Percentiles rank a stretch among this genome's conserved stretches.
Evolutionary conservation across 2,797 vertebrate species (phyloP).

Genomic region (Intellagama lesueurii): DNA sequence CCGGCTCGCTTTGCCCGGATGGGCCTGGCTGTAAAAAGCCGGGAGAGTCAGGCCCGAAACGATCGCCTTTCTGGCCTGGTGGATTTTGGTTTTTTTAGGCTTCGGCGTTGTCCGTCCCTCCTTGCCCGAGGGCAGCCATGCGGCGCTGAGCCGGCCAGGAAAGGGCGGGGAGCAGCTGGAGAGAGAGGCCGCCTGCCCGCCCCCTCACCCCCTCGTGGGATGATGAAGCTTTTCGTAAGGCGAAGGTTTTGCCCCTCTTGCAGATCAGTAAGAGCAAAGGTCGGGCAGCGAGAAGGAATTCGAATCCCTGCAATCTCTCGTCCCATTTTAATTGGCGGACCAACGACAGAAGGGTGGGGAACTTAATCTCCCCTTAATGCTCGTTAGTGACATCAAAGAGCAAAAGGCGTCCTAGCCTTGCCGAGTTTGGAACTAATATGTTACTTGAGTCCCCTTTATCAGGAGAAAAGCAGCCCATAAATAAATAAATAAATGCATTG

Average conservation of each 20-base stretch:
- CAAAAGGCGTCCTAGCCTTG: not conserved
- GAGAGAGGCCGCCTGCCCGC: no score
- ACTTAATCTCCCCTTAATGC: not conserved
- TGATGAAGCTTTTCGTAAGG: not conserved
- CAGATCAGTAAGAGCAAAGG: not conserved
- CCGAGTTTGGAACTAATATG: no score
- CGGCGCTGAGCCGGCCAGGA: no score
- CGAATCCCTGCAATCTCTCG: not conserved
- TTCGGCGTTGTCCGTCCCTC: not conserved
- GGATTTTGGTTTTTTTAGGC: not conserved
- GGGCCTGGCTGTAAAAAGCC: not conserved
- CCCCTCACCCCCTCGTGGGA: not conserved
- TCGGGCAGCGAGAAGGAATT: not conserved
- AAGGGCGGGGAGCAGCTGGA: no score
- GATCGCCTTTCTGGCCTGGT: not conserved
- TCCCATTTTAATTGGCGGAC: not conserved
- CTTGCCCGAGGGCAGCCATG: no score
- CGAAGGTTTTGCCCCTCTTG: rapidly evolving
- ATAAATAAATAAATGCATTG: no score
- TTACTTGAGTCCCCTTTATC: not conserved
- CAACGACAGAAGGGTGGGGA: not conserved
- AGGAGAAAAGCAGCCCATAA: no score
- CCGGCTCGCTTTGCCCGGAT: not conserved
- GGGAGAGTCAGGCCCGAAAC: not conserved
- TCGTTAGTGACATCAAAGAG: not conserved